phyloP scores from a whole-genome alignment of 2,888 invertebrate genomes.

The Stratiomys singularior region DNA sequence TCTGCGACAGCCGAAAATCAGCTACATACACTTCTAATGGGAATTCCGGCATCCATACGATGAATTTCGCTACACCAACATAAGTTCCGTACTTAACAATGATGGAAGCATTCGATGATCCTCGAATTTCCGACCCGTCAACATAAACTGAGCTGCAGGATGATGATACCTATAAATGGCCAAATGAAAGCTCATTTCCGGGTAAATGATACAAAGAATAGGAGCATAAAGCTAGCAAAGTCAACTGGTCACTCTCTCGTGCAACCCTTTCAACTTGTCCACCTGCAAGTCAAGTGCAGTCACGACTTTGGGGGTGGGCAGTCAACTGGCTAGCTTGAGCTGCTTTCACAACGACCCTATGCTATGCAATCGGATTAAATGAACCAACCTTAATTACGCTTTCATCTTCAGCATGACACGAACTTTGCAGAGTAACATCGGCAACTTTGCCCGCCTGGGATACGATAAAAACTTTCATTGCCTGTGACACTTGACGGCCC shows the following conservation, averaged over 20 bases:
- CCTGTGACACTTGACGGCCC: conserved; percentile 91
- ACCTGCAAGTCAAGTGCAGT: not conserved
- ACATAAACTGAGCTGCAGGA: conserved; percentile 97
- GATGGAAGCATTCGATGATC: conserved; percentile 93
- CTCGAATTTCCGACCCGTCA: conserved; percentile 93
- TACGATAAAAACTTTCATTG: conserved; percentile 95
- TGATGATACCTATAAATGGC: conserved; percentile 80
- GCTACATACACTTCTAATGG: conserved; percentile 90
- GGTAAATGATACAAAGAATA: not conserved
- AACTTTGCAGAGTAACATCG: conserved; percentile 93
- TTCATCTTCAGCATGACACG: conserved; percentile 94
- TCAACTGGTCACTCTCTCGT: not conserved
- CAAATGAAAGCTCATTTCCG: conserved; percentile 1
- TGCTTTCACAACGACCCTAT: not conserved
- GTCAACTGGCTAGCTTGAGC: not conserved
- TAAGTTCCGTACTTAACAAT: conserved; percentile 93
- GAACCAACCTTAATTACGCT: conserved; percentile 89
- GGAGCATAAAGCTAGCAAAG: not conserved
- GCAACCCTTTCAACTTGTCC: not conserved
- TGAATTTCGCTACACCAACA: conserved; percentile 87
- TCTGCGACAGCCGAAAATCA: conserved; percentile 89
- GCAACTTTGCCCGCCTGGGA: conserved; percentile 94
- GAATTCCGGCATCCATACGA: conserved; percentile 97
- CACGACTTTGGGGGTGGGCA: not conserved
- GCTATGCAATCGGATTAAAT: conserved; percentile 47